Conservation (phyloP, 1,140 invertebrate species). For the Geopemphigus sp. region DNA sequence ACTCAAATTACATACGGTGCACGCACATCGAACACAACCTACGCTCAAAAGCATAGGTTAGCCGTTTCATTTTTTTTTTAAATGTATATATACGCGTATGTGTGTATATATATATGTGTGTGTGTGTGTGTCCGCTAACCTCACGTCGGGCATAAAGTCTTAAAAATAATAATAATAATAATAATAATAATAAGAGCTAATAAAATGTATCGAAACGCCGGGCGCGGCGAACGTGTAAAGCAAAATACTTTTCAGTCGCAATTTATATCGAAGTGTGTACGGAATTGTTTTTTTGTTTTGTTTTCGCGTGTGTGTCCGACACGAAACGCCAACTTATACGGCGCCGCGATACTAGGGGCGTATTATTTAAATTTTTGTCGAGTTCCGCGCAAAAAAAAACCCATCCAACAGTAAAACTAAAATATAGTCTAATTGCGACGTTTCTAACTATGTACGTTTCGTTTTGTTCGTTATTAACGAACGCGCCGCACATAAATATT, state of each 20-base stretch:
- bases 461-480: neutral
- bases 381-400: neutral
- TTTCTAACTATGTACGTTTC: too few species aligned
- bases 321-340: neutral
- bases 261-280: constrained; percentile 7
- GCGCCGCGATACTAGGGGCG: neutral
- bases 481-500: neutral
- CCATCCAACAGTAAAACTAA: neutral
- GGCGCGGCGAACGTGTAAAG: neutral
- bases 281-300: constrained; percentile 23
- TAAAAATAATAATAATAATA: too few species aligned
- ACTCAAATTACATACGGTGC: neutral
- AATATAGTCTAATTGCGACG: constrained; percentile 13
- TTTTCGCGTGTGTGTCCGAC: neutral
- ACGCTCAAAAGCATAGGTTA: neutral
- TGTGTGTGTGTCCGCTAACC: neutral
- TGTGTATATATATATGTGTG: neutral
- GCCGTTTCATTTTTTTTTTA: neutral
- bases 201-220: neutral
- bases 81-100: neutral
- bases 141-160: neutral
- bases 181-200: neutral
- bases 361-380: constrained; percentile 28
- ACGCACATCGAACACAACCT: neutral
- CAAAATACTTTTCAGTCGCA: neutral